Evolutionary conservation across 1,140 invertebrate species (phyloP).

Genomic region (Drosophila varians): DNA sequence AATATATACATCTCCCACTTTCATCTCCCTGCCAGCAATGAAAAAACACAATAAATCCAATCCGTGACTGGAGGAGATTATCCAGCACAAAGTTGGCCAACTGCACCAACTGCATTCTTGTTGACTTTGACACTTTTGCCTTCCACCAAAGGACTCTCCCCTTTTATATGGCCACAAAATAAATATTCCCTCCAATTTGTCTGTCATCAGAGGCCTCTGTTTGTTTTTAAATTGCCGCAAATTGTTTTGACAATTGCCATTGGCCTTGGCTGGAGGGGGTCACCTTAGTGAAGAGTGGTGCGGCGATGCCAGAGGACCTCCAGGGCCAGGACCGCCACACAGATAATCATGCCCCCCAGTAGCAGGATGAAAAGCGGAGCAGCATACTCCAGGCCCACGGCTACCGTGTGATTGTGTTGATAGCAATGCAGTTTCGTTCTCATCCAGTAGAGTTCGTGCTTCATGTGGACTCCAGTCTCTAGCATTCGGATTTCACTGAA

Average conservation of each 20-base stretch:
- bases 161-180: constrained; percentile 33
- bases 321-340: constrained; percentile 52
- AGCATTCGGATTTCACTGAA: constrained; percentile 58
- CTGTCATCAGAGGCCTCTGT: constrained; percentile 43
- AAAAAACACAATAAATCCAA: constrained; percentile 62
- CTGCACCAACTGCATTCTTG: constrained; percentile 54
- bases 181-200: constrained; percentile 33
- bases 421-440: constrained; percentile 61
- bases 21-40: constrained; percentile 70
- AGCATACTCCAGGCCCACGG: constrained; percentile 65
- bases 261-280: constrained; percentile 3
- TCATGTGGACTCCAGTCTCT: constrained; percentile 62
- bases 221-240: constrained; percentile 68
- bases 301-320: constrained; percentile 59
- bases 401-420: constrained; percentile 55
- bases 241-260: constrained; percentile 22
- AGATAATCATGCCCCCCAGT: constrained; percentile 37
- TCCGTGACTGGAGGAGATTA: constrained; percentile 57
- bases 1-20: constrained; percentile 47
- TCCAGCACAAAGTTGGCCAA: constrained; percentile 70
- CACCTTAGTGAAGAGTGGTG: constrained; percentile 13
- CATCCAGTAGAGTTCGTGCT: constrained; percentile 58
- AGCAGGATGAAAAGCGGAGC: constrained; percentile 62
- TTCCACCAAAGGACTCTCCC: not conserved
- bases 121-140: constrained; percentile 27